phyloP scores from a whole-genome alignment of 2,797 vertebrate genomes.

The Novumbra hubbsi region DNA sequence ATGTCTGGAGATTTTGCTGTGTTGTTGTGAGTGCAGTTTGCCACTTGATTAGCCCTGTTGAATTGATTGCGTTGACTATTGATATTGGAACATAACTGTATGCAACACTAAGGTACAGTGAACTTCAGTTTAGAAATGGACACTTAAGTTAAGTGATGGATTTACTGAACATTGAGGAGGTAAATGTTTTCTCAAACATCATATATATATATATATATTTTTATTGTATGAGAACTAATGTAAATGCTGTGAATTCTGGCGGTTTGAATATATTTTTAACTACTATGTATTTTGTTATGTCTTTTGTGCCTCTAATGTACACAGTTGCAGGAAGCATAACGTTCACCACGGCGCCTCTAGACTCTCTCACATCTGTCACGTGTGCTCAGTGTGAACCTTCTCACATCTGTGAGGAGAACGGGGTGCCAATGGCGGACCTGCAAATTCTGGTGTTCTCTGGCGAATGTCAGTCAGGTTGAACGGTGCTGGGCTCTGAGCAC shows the following conservation, averaged over 20 bases:
- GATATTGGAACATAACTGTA: not conserved
- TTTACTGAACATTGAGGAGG: not conserved
- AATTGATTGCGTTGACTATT: not conserved
- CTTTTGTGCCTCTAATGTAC: too few relatives aligned
- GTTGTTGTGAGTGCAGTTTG: not conserved
- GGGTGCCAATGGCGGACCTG: too few relatives aligned
- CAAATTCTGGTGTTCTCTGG: too few relatives aligned
- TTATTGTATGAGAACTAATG: not conserved
- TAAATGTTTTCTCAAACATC: not conserved
- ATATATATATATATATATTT: not conserved
- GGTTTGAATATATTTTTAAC: conserved; percentile 15
- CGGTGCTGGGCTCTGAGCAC: too few relatives aligned
- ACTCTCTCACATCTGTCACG: too few relatives aligned
- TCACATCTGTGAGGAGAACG: too few relatives aligned
- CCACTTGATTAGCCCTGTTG: not conserved
- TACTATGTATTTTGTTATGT: not conserved
- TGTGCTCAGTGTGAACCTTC: too few relatives aligned
- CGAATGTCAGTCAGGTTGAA: too few relatives aligned
- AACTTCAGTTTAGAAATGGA: not conserved
- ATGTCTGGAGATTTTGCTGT: not conserved
- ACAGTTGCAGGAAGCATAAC: too few relatives aligned
- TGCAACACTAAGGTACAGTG: not conserved
- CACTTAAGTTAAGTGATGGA: not conserved
- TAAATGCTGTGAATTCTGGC: conserved; percentile 8
- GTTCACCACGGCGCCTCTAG: too few relatives aligned